phyloP scores from a whole-genome alignment of 1,140 invertebrate species.

The Monochamus saltuarius region DNA sequence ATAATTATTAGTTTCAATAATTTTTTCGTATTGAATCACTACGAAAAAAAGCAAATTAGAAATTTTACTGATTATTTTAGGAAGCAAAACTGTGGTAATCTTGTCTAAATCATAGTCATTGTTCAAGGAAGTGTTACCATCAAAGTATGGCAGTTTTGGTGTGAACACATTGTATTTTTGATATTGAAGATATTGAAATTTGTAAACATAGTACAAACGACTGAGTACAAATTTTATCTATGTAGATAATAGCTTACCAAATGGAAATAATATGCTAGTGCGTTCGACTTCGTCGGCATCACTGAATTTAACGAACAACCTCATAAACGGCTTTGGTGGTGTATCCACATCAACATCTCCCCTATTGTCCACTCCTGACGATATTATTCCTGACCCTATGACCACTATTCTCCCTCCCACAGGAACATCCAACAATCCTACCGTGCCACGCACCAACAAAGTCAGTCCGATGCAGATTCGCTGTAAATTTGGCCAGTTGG shows the following conservation, averaged over 20 bases:
- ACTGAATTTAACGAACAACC: slow-evolving; percentile 49
- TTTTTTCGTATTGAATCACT: too few species aligned
- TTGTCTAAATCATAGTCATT: too few species aligned
- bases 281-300: slow-evolving; percentile 52
- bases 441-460: slow-evolving; percentile 64
- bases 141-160: too few species aligned
- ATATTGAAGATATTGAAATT: too few species aligned
- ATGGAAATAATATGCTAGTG: slow-evolving; percentile 50
- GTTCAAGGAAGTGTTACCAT: too few species aligned
- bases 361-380: slow-evolving; percentile 56
- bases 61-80: too few species aligned
- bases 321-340: slow-evolving; percentile 58
- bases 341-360: slow-evolving; percentile 65
- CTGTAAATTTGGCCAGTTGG: slow-evolving; percentile 91
- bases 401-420: slow-evolving; percentile 44
- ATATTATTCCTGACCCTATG: slow-evolving; percentile 48
- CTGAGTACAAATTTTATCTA: slow-evolving; percentile 15
- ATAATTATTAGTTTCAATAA: too few species aligned
- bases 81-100: too few species aligned
- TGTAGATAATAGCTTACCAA: slow-evolving; percentile 27
- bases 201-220: too few species aligned
- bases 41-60: too few species aligned
- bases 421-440: slow-evolving; percentile 49
- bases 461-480: slow-evolving; percentile 82
- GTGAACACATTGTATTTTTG: too few species aligned